Percentiles rank a stretch among this genome's conserved stretches.
Conservation (phyloP, 2,797 vertebrate species). For the Meda fulgida region DNA sequence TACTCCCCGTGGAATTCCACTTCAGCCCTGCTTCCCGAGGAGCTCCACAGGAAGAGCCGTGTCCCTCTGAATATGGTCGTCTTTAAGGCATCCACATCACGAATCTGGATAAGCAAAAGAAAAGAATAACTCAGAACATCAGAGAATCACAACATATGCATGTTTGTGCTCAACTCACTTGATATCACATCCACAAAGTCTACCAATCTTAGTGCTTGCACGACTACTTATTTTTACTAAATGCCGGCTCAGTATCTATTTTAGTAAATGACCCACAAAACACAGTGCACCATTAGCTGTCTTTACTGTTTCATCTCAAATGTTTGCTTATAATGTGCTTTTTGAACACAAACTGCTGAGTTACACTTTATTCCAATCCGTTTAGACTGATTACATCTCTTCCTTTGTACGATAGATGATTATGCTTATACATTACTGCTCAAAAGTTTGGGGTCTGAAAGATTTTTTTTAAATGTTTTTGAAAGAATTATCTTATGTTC, state of each 20-base stretch:
- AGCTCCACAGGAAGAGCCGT: conserved; percentile 88
- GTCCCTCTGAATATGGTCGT: conserved; percentile 84
- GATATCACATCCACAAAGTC: neutral
- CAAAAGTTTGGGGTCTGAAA: neutral
- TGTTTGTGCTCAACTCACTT: neutral
- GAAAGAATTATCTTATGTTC: neutral
- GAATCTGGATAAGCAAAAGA: conserved; percentile 78
- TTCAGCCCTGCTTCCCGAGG: conserved; percentile 89
- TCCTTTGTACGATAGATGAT: neutral
- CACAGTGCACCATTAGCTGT: no score
- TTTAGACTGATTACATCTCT: neutral
- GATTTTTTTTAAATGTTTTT: neutral
- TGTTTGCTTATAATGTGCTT: neutral
- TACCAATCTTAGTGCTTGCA: neutral
- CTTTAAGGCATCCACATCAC: conserved; percentile 85
- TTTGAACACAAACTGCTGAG: neutral
- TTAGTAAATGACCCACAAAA: neutral
- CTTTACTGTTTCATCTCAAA: neutral
- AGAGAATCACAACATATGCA: neutral
- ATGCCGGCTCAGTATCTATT: neutral
- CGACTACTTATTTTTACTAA: neutral
- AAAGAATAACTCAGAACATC: neutral
- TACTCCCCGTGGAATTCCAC: conserved; percentile 90
- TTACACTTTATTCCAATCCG: neutral
- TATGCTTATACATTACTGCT: neutral